Percentiles rank a stretch among this genome's conserved stretches.
phyloP scores from a whole-genome alignment of 1,140 invertebrate species.

The Polypedilum pembai region DNA sequence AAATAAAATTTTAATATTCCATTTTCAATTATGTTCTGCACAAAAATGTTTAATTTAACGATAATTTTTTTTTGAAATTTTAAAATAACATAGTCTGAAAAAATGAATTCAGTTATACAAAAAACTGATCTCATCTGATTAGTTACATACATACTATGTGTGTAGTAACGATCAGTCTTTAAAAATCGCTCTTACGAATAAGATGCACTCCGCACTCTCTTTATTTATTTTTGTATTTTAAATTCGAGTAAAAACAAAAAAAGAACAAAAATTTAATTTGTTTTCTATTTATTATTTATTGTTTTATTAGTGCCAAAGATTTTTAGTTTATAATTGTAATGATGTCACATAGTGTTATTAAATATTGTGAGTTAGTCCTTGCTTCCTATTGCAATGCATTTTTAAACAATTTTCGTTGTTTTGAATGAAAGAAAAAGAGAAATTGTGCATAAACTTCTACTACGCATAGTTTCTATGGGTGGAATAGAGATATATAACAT shows the following conservation, averaged over 20 bases:
- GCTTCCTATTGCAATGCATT: not conserved
- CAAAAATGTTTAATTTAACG: too few species aligned
- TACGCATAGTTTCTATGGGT: constrained; percentile 3
- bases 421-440: constrained; percentile 7
- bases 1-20: too few species aligned
- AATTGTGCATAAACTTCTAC: constrained; percentile 1
- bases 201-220: not conserved
- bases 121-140: too few species aligned
- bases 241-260: not conserved
- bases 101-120: too few species aligned
- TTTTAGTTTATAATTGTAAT: not conserved
- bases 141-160: too few species aligned
- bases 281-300: not conserved
- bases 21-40: too few species aligned
- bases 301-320: not conserved
- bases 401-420: not conserved
- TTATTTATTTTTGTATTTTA: not conserved
- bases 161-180: not conserved
- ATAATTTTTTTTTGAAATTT: too few species aligned
- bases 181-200: not conserved
- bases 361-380: not conserved
- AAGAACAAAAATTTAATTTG: not conserved
- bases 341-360: not conserved
- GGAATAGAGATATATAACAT: constrained; percentile 8
- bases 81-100: too few species aligned